Evolutionary conservation across 2,113 vertebrate genomes (phyloP), one percentile per base, ranked within the genome.

Genomic region (Peromyscus polionotus): DNA sequence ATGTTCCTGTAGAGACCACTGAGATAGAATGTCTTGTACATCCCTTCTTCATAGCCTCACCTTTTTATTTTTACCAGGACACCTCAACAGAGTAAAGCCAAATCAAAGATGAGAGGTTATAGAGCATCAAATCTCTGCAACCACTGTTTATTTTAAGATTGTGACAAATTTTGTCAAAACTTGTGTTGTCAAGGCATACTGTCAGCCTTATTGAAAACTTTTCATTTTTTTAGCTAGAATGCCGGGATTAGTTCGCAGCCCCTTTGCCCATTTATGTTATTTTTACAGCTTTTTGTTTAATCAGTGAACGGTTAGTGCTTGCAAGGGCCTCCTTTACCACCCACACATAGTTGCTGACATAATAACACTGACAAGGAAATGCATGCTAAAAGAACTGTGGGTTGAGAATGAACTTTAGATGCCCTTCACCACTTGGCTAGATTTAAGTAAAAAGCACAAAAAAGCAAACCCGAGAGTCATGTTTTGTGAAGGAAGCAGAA

Each of bases 331-430:
- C 67, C 86, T 33, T 95, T 89, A 89, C 77, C 61, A 93, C 88
- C 26, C 93, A 95, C 95, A 96, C 84, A 98, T 91, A 20, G 75
- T 61, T 97, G 76, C 94, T 98, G 81, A 97, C 72, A 91, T 83
- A 97, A 90, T 70, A 97, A 95, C 77, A 93, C 39, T 51, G 39
- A 96, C 94, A 96, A 97, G 70, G 90, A 98, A 98, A 97, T 86
- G 80, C 88, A 93, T 67, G 45, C 51, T 97, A 95, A 70, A 63
- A 88, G 95, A 97, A 88, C 72, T 93, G 45, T 36, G 61, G 88
- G 90, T 67, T 88, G 59, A 87, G 90, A 96, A 1, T 97, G 95
- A 98, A 97, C 93, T 98, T 98, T 92, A 63, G 80, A 33, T 97
- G 93, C 89, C 79, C 97, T 94, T 81, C 48, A 63, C 13, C 87